Evolutionary conservation across 2,888 invertebrate species (phyloP).

Genomic region (Caenorhabditis sp.): DNA sequence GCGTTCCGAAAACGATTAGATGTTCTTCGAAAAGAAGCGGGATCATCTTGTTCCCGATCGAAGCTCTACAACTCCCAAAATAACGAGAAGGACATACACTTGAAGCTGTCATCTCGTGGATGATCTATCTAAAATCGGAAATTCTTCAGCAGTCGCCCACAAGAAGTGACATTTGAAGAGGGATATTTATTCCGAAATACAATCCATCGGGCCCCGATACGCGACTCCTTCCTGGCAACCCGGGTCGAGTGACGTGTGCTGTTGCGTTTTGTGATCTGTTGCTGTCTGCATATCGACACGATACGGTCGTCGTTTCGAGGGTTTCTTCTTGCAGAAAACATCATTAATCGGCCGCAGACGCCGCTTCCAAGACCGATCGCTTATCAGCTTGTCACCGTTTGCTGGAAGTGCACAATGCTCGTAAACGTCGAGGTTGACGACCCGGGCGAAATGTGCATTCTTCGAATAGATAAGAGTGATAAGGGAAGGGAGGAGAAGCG

Average conservation of each 20-base stretch:
- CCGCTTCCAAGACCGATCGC: slow-evolving; percentile 1
- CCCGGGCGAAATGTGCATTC: not conserved
- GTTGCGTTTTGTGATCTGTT: not conserved
- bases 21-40: too few species aligned
- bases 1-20: too few species aligned
- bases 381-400: not conserved
- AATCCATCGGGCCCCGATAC: slow-evolving; percentile 15
- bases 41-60: too few species aligned
- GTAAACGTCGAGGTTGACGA: slow-evolving; percentile 26
- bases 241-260: slow-evolving; percentile 5
- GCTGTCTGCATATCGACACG: too few species aligned
- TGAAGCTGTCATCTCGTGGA: not conserved
- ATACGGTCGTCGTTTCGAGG: not conserved
- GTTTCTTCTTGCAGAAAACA: slow-evolving; percentile 1
- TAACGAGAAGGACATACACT: not conserved
- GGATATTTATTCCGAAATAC: too few species aligned
- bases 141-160: too few species aligned
- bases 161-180: not conserved
- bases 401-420: slow-evolving; percentile 32
- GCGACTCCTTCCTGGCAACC: slow-evolving; percentile 4
- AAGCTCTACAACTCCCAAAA: too few species aligned
- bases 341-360: slow-evolving; percentile 38
- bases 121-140: slow-evolving; percentile 5
- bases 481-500: not conserved
- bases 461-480: too few species aligned